A percentile compares a stretch with the other conserved stretches of the same genome.
Evolutionary conservation across 2,113 vertebrate genomes (phyloP).

Genomic region (Paedocypris sp.): DNA sequence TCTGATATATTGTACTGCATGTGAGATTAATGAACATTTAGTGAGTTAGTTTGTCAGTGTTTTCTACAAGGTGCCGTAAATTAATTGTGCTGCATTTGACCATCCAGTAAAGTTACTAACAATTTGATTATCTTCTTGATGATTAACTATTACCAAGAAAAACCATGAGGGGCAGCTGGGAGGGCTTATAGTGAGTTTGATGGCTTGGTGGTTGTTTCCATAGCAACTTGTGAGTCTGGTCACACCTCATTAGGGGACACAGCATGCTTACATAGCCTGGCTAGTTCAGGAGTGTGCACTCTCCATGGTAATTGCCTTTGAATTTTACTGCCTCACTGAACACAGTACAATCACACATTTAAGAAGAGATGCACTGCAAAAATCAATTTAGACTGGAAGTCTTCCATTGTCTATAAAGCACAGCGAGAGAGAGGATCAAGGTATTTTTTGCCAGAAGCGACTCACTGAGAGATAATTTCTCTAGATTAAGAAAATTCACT

Average conservation of each 20-base stretch:
- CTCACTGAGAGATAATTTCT: too few species aligned
- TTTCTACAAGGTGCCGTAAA: too few species aligned
- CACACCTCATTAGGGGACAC: slow-evolving; percentile 60
- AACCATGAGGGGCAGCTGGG: not conserved
- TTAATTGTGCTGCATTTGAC: too few species aligned
- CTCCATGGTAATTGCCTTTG: slow-evolving; percentile 60
- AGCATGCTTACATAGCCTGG: slow-evolving; percentile 54
- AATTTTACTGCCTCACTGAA: slow-evolving; percentile 56
- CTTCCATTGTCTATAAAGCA: too few species aligned
- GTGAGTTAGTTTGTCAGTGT: too few species aligned
- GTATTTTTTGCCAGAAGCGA: too few species aligned
- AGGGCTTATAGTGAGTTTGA: slow-evolving; percentile 28
- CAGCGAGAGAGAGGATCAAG: too few species aligned
- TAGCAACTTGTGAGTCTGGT: slow-evolving; percentile 55
- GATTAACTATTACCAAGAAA: slow-evolving; percentile 1
- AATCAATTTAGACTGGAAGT: too few species aligned
- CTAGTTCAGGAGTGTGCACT: slow-evolving; percentile 59
- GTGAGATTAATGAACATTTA: too few species aligned
- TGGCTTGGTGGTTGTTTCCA: slow-evolving; percentile 51
- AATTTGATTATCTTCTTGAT: not conserved
- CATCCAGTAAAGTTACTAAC: not conserved
- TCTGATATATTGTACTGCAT: too few species aligned
- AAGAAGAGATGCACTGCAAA: slow-evolving; percentile 6
- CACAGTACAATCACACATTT: slow-evolving; percentile 50
- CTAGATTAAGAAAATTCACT: too few species aligned